Percentiles rank a stretch among this genome's conserved stretches.
Evolutionary conservation across 2,888 invertebrate species (phyloP).

Genomic region (Phorcus lineatus): DNA sequence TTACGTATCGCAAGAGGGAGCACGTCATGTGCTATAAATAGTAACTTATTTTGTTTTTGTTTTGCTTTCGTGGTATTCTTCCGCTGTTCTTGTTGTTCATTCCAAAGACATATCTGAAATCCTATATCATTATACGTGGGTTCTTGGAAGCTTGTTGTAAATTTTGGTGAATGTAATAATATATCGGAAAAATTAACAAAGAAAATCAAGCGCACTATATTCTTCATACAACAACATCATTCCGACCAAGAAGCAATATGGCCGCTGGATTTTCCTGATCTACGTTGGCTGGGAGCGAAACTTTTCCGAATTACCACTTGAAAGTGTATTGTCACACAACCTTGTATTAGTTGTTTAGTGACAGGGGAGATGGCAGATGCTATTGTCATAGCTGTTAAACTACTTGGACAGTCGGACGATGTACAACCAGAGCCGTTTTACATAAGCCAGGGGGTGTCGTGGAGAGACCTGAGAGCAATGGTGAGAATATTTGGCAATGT

Average conservation of each 20-base stretch:
- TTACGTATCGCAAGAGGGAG: conserved; percentile 7
- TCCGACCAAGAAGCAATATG: background rate
- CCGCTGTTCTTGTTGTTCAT: background rate
- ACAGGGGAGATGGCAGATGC: conserved; percentile 20
- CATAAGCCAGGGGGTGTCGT: conserved; percentile 11
- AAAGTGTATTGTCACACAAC: background rate
- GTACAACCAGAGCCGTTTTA: conserved; percentile 44
- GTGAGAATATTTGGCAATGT: conserved; percentile 17
- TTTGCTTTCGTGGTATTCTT: background rate
- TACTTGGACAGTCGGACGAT: conserved; percentile 31
- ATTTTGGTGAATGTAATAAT: background rate
- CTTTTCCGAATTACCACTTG: background rate
- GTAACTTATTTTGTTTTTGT: conserved; percentile 15
- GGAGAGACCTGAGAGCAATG: conserved; percentile 33
- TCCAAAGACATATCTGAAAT: background rate
- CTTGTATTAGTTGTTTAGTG: background rate
- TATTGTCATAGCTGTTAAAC: conserved; percentile 35
- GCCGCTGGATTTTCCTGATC: conserved; percentile 18
- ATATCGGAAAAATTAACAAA: background rate
- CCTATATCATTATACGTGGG: background rate
- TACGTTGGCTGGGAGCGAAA: background rate
- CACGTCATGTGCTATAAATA: conserved; percentile 17
- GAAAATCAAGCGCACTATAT: background rate
- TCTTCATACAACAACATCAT: background rate
- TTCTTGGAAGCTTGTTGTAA: background rate